phyloP scores from a whole-genome alignment of 2,797 vertebrate species.

The Peromyscus attwateri region DNA sequence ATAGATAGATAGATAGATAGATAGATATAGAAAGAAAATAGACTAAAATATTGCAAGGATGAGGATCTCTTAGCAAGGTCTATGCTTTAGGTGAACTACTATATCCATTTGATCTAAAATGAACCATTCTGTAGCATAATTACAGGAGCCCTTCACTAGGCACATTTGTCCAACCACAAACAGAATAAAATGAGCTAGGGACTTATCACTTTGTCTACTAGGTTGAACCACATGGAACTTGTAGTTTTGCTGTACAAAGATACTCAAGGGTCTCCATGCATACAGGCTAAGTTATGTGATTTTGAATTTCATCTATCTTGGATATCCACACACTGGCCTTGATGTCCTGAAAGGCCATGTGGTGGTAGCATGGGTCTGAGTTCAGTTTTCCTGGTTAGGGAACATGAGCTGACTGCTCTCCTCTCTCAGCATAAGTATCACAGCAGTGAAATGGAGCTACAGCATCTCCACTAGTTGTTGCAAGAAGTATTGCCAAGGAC shows the following conservation, averaged over 20 bases:
- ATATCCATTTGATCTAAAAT: not conserved
- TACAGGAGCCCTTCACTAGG: not conserved
- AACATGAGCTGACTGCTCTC: not conserved
- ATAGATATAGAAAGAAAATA: not conserved
- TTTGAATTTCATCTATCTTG: not conserved
- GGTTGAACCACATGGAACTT: not conserved
- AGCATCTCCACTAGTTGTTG: fast-evolving
- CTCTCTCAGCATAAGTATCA: not conserved
- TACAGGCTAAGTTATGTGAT: not conserved
- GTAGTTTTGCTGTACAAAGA: not conserved
- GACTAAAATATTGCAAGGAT: not conserved
- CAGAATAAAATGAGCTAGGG: not conserved
- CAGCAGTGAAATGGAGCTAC: fast-evolving
- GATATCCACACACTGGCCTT: not conserved
- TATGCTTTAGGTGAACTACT: not conserved
- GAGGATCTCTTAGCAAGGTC: not conserved
- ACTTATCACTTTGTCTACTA: not conserved
- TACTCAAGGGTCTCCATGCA: not conserved
- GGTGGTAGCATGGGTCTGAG: not conserved
- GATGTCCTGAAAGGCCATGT: not conserved
- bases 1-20: not conserved
- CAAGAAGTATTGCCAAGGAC: not conserved
- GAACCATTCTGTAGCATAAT: not conserved
- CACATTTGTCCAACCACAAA: not conserved
- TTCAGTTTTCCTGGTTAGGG: not conserved